Base-by-base conservation (phyloP, 2,113 vertebrate genomes). In the Odontesthes bonariensis region DNA sequence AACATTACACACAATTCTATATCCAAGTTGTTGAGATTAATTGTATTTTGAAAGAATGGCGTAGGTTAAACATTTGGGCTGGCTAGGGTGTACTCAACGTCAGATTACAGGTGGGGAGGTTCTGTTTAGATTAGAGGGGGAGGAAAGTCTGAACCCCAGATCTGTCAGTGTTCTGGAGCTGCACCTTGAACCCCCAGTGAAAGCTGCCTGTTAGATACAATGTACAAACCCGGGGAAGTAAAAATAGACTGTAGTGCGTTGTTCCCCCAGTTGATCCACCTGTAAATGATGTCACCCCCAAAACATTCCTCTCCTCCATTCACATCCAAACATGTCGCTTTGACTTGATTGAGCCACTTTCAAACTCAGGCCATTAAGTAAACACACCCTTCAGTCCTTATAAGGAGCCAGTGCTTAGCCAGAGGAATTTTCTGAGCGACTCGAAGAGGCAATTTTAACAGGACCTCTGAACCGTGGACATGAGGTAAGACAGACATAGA, bases 311-410 rank as follows among this genome's bases (percentile, higher is more conserved):
- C 62, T 77, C 61, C 63, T 79, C 72, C 52, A 13, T 55, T 16
- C 12, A n/a, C 67, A 23, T 58, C 67, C 69, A 89, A 89, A 88
- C 88, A 88, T 20, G 79, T 81, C 77, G 6, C 83, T 77, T 80
- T 58, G 58, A 80, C 67, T 79, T 86, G 85, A 91, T 83, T 87
- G 87, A 86, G 80, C 80, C 75, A 38, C 83, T 84, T 81, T 90
- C 73, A 87, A 85, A 90, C 85, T 68, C 40, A 12, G 57, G 74
- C 84, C 61, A 73, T 90, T 87, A 86, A 84, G 80, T 80, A 91
- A 91, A 92, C 87, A 88, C 53, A 76, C 65, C 47, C 23, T 66
- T 8, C 78, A 19, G 78, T 46, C 85, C 83, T 70, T 87, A 62
- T 73, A 87, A 71, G 86, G 91, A 79, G 59, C 8, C 65, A 14